Percentiles rank a stretch among this genome's conserved stretches.
phyloP scores from a whole-genome alignment of 2,113 vertebrate species.

The Sylvia atricapilla region DNA sequence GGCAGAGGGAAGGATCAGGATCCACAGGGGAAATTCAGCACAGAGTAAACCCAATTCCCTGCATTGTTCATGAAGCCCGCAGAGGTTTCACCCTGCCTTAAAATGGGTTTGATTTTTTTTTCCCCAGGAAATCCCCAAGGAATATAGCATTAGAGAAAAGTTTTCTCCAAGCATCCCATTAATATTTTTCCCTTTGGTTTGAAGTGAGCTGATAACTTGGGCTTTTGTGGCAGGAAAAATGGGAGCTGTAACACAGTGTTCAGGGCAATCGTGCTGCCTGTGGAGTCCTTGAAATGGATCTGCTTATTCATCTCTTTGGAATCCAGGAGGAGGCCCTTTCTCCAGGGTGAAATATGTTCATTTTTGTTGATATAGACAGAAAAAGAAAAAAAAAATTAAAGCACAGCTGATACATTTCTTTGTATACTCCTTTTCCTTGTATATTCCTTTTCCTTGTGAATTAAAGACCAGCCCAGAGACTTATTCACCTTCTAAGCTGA shows the following conservation, averaged over 20 bases:
- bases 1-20: not conserved
- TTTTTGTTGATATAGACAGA: not conserved
- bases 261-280: not conserved
- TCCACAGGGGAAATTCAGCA: conserved; percentile 8
- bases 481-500: not conserved
- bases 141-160: not conserved
- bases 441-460: not conserved
- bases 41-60: conserved; percentile 2
- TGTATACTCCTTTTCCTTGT: not conserved
- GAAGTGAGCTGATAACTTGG: not conserved
- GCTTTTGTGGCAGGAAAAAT: conserved; percentile 25
- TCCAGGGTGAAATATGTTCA: not conserved
- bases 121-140: not conserved
- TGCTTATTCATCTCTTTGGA: not conserved
- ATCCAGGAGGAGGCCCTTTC: not conserved
- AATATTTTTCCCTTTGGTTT: not conserved
- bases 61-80: conserved; percentile 15
- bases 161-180: conserved; percentile 19
- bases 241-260: not conserved
- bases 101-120: not conserved
- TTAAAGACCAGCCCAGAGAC: not conserved
- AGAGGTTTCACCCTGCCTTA: not conserved
- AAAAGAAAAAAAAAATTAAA: not conserved
- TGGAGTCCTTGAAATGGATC: conserved; percentile 13
- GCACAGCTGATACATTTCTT: not conserved